These are phyloP conservation scores for Sialis lutaria DNA, from an alignment of 2,888 invertebrate species.

Conservation along the genomic window DNA sequence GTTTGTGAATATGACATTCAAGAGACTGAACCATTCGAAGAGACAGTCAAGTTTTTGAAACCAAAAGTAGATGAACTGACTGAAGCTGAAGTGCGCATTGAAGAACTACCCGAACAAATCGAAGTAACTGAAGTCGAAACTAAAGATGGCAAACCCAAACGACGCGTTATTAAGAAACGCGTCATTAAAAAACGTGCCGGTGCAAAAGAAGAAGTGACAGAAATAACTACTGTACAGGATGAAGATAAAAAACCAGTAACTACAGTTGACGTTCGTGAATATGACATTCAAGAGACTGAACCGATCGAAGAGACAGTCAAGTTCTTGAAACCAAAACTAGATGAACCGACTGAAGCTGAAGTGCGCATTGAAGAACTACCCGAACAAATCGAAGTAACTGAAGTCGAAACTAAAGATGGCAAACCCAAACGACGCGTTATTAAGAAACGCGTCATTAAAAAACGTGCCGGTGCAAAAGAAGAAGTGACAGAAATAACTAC, in stretches of 20 bases:
- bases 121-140: conserved; percentile 20
- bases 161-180: conserved; percentile 16
- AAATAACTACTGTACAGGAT: conserved; percentile 13
- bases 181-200: conserved; percentile 17
- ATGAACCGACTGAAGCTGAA: conserved; percentile 9
- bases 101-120: conserved; percentile 24
- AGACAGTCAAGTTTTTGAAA: conserved; percentile 10
- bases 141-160: conserved; percentile 17
- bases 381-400: conserved; percentile 8
- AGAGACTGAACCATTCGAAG: conserved; percentile 9
- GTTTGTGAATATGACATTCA: conserved; percentile 8
- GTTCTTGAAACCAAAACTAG: conserved; percentile 6
- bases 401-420: conserved; percentile 1
- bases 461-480: conserved; percentile 15
- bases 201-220: conserved; percentile 14
- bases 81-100: conserved; percentile 17
- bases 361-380: conserved; percentile 12
- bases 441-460: conserved; percentile 12
- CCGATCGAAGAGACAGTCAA: conserved; percentile 7
- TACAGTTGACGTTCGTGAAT: conserved; percentile 7
- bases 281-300: conserved; percentile 18
- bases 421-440: not conserved
- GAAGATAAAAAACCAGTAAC: conserved; percentile 10
- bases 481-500: conserved; percentile 17
- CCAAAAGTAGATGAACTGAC: too few relatives aligned